Base-by-base conservation (phyloP, 2,888 invertebrate species). In the Drosophila aldrichi region DNA sequence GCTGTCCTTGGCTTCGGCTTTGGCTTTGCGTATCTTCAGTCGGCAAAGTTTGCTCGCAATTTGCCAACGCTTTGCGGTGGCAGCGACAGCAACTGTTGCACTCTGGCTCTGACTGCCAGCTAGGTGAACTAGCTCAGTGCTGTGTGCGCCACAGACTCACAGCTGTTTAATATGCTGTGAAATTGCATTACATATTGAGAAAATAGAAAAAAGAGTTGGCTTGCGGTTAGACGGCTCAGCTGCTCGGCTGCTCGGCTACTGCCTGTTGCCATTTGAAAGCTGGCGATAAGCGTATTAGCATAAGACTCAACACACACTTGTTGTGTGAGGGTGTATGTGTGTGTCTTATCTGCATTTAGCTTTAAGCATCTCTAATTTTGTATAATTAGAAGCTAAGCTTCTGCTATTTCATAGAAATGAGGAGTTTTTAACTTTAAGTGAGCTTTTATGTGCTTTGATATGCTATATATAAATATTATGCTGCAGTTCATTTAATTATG, bases 91-190 rank as follows among this genome's bases (percentile, higher is more conserved):
- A 77, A 77, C 77, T 78, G 78, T 72, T 78, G 78, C 78, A 78
- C 77, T 52, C 76, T 52, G 43, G 56, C 29, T 52, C 76, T 52
- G 43, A 52, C 29, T 29, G 14, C 40, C 54, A 56, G 36, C 61
- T 60, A 46, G 36, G 64, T 32, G 58, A 62, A 22, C 63, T n/a
- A 29, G n/a, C 59, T 12, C 51, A 18, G 25, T 44, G 52, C 2
- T 62, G 74, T 60, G 77, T 58, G 36, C 12, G 77, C 55, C 65
- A 58, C 82, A 82, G 79, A 74, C 81, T 74, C 70, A 70, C 79
- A 79, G 72, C 80, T 82, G 87, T 72, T 86, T 84, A 89, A 88
- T 88, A 88, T 89, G 77, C 86, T 84, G 86, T 87, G 82, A 88
- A 89, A 88, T 89, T 87, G 78, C 87, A 85, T 86, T 88, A 87